Conservation (phyloP, 92 coral and sea anemone species). For the Pocillopora meandrina region DNA sequence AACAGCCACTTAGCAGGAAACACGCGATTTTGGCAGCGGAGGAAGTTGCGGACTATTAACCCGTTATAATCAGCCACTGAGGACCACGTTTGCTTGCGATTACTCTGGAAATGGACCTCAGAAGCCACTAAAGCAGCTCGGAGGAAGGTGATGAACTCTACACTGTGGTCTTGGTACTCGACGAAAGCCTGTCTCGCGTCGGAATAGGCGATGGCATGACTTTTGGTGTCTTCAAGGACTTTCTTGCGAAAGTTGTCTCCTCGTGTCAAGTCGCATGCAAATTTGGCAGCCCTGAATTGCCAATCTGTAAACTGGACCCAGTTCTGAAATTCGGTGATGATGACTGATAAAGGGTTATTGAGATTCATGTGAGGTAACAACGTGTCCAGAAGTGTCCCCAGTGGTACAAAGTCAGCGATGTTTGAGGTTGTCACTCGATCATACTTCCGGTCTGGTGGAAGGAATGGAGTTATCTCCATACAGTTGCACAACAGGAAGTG, state of each 20-base stretch:
- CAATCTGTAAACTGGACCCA: background rate
- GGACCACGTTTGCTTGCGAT: background rate
- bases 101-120: background rate
- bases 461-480: conserved; percentile 42
- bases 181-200: conserved; percentile 6
- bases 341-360: conserved; percentile 13
- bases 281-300: background rate
- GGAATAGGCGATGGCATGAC: conserved; percentile 39
- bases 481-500: conserved; percentile 63
- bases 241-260: background rate
- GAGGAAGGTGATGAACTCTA: conserved; percentile 50
- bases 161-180: conserved; percentile 53
- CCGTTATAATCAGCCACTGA: conserved; percentile 49
- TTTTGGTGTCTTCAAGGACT: conserved; percentile 56
- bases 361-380: conserved; percentile 34
- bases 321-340: conserved; percentile 10
- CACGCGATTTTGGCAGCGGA: conserved; percentile 46
- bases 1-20: conserved; percentile 52
- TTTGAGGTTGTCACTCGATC: conserved; percentile 52
- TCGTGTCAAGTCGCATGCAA: background rate
- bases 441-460: conserved; percentile 41
- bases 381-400: conserved; percentile 38
- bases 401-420: conserved; percentile 56
- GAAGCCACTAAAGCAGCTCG: conserved; percentile 56
- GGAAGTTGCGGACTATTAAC: conserved; percentile 52